These are phyloP conservation scores for Catharus fuscescens DNA, from an alignment of 2,113 vertebrate species.

Conservation along the genomic window DNA sequence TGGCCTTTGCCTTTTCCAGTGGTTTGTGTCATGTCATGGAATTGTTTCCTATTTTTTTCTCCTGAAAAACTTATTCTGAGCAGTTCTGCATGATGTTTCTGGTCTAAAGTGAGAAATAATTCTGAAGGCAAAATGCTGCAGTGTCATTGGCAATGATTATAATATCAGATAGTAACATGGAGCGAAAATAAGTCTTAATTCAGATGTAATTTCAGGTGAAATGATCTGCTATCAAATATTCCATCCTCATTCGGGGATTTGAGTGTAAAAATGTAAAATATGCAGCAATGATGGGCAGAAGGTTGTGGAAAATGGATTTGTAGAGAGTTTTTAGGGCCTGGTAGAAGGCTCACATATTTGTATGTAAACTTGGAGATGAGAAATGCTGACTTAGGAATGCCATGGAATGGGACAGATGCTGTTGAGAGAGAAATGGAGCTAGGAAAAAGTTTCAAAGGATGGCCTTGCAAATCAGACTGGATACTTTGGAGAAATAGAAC, in stretches of 20 bases:
- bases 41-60: not conserved
- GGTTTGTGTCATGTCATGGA: not conserved
- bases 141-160: not conserved
- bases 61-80: not conserved
- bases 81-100: not conserved
- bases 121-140: not conserved
- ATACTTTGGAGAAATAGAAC: too few species aligned
- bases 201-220: not conserved
- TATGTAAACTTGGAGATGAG: too few species aligned
- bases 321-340: too few species aligned
- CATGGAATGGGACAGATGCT: too few species aligned
- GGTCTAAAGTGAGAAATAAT: not conserved
- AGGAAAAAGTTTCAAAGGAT: too few species aligned
- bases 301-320: too few species aligned
- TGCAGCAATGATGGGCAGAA: not conserved
- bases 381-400: too few species aligned
- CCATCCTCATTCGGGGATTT: not conserved
- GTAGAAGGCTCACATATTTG: too few species aligned
- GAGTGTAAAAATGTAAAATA: not conserved
- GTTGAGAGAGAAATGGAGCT: too few species aligned
- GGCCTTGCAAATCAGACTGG: too few species aligned
- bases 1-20: not conserved
- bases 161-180: not conserved
- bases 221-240: not conserved
- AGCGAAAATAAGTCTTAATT: not conserved